These are phyloP conservation scores for Nephrotoma appendiculata DNA, from an alignment of 2,888 invertebrate genomes.

Conservation along the genomic window DNA sequence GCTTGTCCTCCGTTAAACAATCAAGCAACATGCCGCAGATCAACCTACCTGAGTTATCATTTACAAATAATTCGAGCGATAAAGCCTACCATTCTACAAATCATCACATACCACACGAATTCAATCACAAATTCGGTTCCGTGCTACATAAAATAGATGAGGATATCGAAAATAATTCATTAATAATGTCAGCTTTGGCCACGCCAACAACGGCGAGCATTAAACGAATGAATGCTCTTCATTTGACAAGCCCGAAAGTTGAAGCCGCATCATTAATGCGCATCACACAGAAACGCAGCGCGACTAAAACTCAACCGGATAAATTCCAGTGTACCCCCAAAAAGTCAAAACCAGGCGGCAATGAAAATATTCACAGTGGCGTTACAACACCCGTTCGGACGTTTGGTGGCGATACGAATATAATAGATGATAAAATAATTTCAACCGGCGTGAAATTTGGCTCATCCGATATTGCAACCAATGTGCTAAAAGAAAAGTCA, in stretches of 20 bases:
- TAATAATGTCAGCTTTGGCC: neutral
- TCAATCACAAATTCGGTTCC: neutral
- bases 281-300: neutral
- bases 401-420: neutral
- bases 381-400: neutral
- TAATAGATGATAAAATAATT: neutral
- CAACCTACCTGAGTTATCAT: neutral
- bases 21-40: neutral
- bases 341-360: neutral
- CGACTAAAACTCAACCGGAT: neutral
- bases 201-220: neutral
- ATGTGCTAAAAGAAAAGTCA: neutral
- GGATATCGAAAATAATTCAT: neutral
- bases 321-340: neutral
- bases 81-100: neutral
- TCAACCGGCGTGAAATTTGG: neutral
- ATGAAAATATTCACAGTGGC: neutral
- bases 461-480: neutral
- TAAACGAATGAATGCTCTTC: neutral
- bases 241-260: neutral
- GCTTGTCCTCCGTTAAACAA: neutral
- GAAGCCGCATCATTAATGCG: neutral
- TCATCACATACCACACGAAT: neutral
- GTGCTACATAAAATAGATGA: neutral
- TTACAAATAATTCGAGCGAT: neutral